phyloP scores from a whole-genome alignment of 1,140 invertebrate genomes.

The Pararge aegeria region DNA sequence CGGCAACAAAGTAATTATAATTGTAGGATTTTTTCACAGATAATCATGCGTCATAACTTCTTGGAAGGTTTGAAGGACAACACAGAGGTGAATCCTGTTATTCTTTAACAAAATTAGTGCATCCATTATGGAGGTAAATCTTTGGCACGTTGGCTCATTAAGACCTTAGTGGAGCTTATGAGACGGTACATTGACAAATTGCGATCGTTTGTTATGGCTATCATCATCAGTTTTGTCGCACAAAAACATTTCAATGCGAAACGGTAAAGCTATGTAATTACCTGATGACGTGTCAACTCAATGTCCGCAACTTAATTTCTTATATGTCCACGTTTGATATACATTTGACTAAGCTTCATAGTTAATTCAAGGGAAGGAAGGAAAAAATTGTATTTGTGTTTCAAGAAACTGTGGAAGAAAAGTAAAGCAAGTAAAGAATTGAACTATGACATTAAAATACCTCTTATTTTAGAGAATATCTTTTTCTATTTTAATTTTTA shows the following conservation, averaged over 20 bases:
- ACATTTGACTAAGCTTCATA: too few relatives aligned
- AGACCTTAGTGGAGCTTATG: slow-evolving; percentile 36
- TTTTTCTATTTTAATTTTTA: too few relatives aligned
- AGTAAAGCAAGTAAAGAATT: too few relatives aligned
- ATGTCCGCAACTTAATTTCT: too few relatives aligned
- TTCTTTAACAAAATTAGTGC: slow-evolving; percentile 47
- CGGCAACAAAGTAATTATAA: slow-evolving; percentile 61
- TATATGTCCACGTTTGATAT: too few relatives aligned
- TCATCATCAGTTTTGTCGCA: slow-evolving; percentile 34
- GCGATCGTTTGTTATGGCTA: slow-evolving; percentile 37
- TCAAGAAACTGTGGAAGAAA: too few relatives aligned
- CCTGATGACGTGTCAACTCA: slow-evolving; percentile 5
- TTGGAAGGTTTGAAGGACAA: slow-evolving; percentile 62
- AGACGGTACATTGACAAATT: slow-evolving; percentile 50
- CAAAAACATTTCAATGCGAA: slow-evolving; percentile 24
- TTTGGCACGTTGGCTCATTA: slow-evolving; percentile 55
- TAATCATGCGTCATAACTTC: slow-evolving; percentile 57
- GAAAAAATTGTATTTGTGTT: too few relatives aligned
- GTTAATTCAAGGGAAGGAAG: too few relatives aligned
- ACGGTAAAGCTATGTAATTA: slow-evolving; percentile 12
- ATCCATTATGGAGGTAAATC: slow-evolving; percentile 41
- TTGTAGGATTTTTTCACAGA: slow-evolving; percentile 46
- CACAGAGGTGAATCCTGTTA: slow-evolving; percentile 45
- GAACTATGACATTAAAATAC: too few relatives aligned
- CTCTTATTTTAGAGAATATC: too few relatives aligned